Evolutionary conservation across 1,140 invertebrate species (phyloP).

Genomic region (Lucilia cuprina): DNA sequence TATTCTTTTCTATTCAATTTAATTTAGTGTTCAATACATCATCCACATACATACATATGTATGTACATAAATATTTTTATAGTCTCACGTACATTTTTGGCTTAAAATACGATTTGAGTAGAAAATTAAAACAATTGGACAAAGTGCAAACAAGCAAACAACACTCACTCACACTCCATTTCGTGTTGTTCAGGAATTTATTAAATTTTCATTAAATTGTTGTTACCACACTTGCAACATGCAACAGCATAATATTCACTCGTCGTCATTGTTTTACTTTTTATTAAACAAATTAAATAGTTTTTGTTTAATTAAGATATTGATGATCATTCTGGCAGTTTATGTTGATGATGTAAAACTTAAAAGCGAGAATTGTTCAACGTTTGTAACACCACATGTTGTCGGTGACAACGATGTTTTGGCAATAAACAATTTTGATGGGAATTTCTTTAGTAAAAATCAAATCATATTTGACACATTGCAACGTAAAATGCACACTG

Average conservation of each 20-base stretch:
- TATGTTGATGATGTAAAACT: not conserved
- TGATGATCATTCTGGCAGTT: not conserved
- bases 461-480: constrained; percentile 4
- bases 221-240: not conserved
- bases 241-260: not conserved
- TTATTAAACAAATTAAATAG: not conserved
- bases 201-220: not conserved
- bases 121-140: constrained; percentile 28
- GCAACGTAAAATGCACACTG: not conserved
- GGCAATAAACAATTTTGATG: constrained; percentile 12
- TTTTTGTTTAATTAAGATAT: not conserved
- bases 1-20: not conserved
- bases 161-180: not conserved
- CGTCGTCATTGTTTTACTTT: not conserved
- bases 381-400: not conserved
- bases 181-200: not conserved
- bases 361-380: not conserved
- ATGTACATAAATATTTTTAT: not conserved
- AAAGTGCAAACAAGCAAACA: constrained; percentile 21
- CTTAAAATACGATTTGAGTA: constrained; percentile 17
- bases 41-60: not conserved
- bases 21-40: not conserved
- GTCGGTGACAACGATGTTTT: not conserved
- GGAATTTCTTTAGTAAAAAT: not conserved
- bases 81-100: not conserved